These are phyloP conservation scores for Cavia porcellus DNA, from an alignment of 2,113 vertebrate species.

Conservation along the genomic window DNA sequence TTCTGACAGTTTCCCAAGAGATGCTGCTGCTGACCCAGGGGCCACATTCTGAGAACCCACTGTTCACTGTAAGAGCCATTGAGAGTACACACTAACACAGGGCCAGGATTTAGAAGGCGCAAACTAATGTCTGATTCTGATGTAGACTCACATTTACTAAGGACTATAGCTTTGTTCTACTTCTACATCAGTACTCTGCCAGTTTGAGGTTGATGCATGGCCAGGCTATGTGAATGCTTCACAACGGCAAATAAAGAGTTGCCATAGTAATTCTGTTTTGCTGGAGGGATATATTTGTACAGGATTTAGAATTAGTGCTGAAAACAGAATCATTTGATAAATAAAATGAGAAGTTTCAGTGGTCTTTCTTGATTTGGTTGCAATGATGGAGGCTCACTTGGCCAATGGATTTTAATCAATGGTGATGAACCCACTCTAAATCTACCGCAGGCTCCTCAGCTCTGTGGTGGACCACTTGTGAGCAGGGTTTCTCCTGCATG, in stretches of 20 bases:
- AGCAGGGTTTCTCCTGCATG: neutral
- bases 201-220: neutral
- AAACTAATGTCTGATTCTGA: neutral
- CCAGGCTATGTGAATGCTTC: neutral
- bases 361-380: neutral
- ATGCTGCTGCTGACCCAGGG: neutral
- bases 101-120: neutral
- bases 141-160: neutral
- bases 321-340: conserved; percentile 62
- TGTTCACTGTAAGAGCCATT: neutral
- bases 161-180: neutral
- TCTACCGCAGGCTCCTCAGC: neutral
- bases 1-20: neutral
- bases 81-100: neutral
- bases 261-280: conserved; percentile 62
- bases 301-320: conserved; percentile 11
- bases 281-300: conserved; percentile 29
- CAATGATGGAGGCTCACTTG: neutral
- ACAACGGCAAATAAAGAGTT: conserved; percentile 55
- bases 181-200: neutral
- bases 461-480: neutral
- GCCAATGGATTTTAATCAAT: neutral
- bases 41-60: neutral
- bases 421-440: neutral
- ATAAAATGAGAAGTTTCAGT: neutral